These are phyloP conservation scores for Sarcophaga bullata DNA, from an alignment of 1,140 invertebrate genomes.

Conservation along the genomic window DNA sequence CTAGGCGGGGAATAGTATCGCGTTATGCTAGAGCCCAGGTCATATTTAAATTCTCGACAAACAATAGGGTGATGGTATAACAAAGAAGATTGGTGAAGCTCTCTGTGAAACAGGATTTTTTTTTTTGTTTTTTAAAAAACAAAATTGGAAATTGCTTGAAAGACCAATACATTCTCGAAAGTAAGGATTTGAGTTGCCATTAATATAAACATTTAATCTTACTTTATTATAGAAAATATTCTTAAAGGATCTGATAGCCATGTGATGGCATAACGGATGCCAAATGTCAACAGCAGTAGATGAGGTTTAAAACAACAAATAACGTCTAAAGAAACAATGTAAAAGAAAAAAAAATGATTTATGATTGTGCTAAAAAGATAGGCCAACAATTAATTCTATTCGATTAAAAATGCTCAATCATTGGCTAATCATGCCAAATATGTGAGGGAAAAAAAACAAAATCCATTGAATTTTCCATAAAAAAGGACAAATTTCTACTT, in stretches of 20 bases:
- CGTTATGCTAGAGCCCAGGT: no score
- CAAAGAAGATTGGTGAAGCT: no score
- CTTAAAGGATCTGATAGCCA: constrained; percentile 10
- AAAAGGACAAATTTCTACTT: background rate
- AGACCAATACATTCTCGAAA: no score
- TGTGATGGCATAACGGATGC: constrained; percentile 43
- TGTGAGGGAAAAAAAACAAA: background rate
- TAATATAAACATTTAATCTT: background rate
- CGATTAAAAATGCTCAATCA: constrained; percentile 57
- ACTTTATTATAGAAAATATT: background rate
- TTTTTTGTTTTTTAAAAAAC: no score
- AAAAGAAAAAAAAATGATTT: background rate
- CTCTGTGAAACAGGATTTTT: no score
- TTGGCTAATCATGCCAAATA: constrained; percentile 51
- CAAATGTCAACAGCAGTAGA: constrained; percentile 49
- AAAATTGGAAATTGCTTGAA: no score
- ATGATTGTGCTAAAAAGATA: background rate
- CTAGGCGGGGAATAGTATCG: no score
- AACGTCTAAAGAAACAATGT: constrained; percentile 33
- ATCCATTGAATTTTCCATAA: background rate
- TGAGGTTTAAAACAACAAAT: no score
- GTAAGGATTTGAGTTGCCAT: background rate
- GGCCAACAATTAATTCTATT: background rate
- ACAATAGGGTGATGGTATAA: no score
- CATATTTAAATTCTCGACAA: no score